A percentile compares a stretch with the other conserved stretches of the same genome.
These are phyloP conservation scores for Botrylloides violaceus DNA, from an alignment of 23 tunicate species.

Conservation along the genomic window DNA sequence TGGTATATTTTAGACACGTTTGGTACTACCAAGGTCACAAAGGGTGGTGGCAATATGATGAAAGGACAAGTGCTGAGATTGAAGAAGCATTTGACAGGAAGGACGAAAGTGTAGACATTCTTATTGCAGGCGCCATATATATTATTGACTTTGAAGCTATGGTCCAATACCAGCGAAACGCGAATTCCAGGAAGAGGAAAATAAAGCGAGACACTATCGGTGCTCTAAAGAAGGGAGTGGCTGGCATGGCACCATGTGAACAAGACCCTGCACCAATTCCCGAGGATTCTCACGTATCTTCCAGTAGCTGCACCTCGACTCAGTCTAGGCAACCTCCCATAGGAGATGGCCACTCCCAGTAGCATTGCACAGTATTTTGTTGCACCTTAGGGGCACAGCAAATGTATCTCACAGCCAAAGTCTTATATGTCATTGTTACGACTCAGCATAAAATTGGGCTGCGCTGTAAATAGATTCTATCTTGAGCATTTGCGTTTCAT, in stretches of 20 bases:
- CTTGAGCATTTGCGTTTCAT: too few species aligned
- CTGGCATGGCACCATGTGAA: conserved; percentile 32
- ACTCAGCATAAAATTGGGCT: too few species aligned
- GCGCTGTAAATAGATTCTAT: too few species aligned
- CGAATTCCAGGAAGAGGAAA: conserved; percentile 61
- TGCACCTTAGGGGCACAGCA: too few species aligned
- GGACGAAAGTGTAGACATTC: conserved; percentile 36
- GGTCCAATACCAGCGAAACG: conserved; percentile 62
- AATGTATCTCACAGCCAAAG: too few species aligned
- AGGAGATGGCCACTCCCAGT: conserved; percentile 20
- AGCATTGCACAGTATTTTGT: too few species aligned
- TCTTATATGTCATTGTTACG: too few species aligned
- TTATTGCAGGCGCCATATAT: conserved; percentile 79
- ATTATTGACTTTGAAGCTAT: conserved; percentile 68
- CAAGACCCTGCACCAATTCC: background rate
- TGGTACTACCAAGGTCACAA: conserved; percentile 93
- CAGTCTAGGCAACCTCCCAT: conserved; percentile 1
- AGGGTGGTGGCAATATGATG: conserved; percentile 99
- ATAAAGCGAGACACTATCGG: conserved; percentile 59
- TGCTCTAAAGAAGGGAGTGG: conserved; percentile 68
- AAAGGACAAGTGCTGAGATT: conserved; percentile 51
- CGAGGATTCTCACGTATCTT: background rate
- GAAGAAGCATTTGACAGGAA: conserved; percentile 62
- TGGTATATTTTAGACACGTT: conserved; percentile 52
- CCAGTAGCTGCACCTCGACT: background rate